Base-by-base conservation (phyloP, 1,140 invertebrate species). In the Procambarus virginalis region DNA sequence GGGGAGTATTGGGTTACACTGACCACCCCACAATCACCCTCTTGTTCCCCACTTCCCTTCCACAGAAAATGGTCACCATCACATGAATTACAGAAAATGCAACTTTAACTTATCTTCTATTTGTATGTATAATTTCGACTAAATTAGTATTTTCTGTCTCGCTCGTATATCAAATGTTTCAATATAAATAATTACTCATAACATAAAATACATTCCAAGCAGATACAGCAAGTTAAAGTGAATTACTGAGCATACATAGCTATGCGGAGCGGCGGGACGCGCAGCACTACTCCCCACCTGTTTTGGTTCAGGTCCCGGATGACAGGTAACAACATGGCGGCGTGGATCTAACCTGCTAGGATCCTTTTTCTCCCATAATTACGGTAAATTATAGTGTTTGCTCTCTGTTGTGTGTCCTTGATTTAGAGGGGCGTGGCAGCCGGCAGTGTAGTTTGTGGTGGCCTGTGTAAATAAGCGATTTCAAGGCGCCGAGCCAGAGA, bases 291-390 rank as follows among this genome's bases (percentile, higher is more conserved):
- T 64, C 81, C 81, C 60, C 82, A 84, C 82, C 82, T 84, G 82
- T 84, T 84, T 84, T 79, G 77, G 82, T 76, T 22, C 22, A 86
- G 49, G 85, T 88, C 86, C 86, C 86, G 86, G 86, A 88, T 88
- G 86, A 75, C 86, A 88, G 86, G 86, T 88, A 88, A 81, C 86
- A 88, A 80, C 86, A 88, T 88, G 86, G 86, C 60, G 76, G 82
- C 70, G 82, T 49, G 82, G 64, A 55, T 70, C 68, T 84, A 84
- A n/a, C 48, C 68, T 75, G 82, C 68, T n/a, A 22, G 68, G 14
- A 45, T 64, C n/a, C 78, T 82, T 82, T 82, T 87, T 82, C 78
- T 34, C 58, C 5, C 60, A 73, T 81, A 81, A 73, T 81, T 81
- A 34, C 81, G 78, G 78, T 88, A 75, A 70, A 34, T 81, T 48